Evolutionary conservation across 2,797 vertebrate genomes (phyloP).

Genomic region (Peromyscus eremicus): DNA sequence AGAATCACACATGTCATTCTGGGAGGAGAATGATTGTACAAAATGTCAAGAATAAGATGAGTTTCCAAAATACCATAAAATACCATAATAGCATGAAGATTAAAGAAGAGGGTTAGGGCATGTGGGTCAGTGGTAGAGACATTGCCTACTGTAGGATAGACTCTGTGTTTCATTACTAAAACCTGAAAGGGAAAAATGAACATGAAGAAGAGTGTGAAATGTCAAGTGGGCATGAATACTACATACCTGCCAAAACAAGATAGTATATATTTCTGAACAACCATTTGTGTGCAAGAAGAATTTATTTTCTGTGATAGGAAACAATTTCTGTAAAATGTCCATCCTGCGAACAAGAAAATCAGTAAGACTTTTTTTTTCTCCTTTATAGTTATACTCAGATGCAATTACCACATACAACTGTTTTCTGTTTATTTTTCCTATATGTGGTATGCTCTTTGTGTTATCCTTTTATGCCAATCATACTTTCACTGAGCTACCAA

Average conservation of each 20-base stretch:
- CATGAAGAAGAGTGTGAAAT: neutral
- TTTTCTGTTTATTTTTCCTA: neutral
- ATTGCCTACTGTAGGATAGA: too few relatives aligned
- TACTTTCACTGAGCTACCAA: neutral
- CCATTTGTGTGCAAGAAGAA: neutral
- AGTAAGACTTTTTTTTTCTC: neutral
- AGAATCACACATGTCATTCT: neutral
- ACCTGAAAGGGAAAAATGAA: neutral
- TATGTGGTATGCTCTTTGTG: neutral
- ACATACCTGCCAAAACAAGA: neutral
- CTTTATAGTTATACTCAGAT: neutral
- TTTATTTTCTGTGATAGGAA: neutral
- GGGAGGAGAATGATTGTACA: neutral
- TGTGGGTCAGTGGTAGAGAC: neutral
- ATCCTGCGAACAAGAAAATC: neutral
- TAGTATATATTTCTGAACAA: neutral
- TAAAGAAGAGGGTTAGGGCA: neutral
- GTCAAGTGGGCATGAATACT: neutral
- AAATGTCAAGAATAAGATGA: constrained; percentile 7
- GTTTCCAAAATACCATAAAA: neutral
- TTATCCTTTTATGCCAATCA: neutral
- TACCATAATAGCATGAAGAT: neutral
- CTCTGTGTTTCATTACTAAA: neutral
- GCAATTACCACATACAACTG: neutral
- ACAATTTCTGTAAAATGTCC: neutral